Conservation (phyloP, 2,888 invertebrate species). For the Agrenia bidenticulata region DNA sequence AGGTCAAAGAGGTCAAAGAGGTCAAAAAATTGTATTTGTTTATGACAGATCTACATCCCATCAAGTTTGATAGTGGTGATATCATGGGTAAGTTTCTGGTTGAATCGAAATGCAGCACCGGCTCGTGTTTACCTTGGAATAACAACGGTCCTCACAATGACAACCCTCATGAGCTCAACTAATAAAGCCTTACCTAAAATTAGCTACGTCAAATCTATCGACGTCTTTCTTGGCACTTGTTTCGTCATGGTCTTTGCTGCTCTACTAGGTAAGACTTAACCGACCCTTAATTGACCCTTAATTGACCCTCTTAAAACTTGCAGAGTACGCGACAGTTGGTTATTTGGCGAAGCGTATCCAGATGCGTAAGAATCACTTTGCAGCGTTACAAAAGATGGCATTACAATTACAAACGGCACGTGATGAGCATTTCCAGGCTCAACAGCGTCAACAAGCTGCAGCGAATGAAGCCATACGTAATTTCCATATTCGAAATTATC, state of each 20-base stretch:
- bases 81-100: constrained; percentile 96
- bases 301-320: constrained; percentile 46
- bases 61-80: constrained; percentile 93
- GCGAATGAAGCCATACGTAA: constrained; percentile 10
- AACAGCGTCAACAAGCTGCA: constrained; percentile 23
- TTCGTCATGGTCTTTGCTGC: constrained; percentile 99
- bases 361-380: constrained; percentile 89
- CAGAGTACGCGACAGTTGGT: constrained; percentile 96
- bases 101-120: constrained; percentile 77
- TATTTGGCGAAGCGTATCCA: constrained; percentile 97
- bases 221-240: constrained; percentile 94
- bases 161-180: constrained; percentile 93
- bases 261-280: constrained; percentile 72
- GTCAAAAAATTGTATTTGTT: too few relatives aligned
- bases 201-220: constrained; percentile 95
- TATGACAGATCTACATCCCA: constrained; percentile 93
- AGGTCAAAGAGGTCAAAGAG: too few relatives aligned
- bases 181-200: constrained; percentile 96
- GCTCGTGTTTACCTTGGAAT: constrained; percentile 90
- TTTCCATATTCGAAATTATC: constrained; percentile 6
- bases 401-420: constrained; percentile 67
- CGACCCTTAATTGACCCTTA: too few relatives aligned
- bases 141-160: constrained; percentile 93
- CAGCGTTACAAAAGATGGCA: constrained; percentile 85
- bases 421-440: constrained; percentile 36